These are phyloP conservation scores for Melanogrammus aeglefinus DNA, from an alignment of 2,797 vertebrate genomes.

Conservation along the genomic window DNA sequence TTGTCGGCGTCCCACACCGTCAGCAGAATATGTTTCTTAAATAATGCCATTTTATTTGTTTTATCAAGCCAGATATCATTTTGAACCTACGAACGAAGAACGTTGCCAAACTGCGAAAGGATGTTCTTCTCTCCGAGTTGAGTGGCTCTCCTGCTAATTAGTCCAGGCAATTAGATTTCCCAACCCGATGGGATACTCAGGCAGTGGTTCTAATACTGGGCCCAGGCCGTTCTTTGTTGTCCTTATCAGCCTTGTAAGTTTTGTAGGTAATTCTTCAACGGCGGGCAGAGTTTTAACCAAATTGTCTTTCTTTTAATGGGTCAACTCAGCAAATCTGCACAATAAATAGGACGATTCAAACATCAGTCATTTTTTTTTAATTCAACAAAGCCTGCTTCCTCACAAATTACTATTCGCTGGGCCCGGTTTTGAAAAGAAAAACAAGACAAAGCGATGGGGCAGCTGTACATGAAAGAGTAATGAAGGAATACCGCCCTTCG, in stretches of 20 bases:
- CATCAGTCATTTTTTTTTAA: too few species aligned
- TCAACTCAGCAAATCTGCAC: background rate
- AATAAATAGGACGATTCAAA: background rate
- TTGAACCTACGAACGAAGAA: background rate
- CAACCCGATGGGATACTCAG: background rate
- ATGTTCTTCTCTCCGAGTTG: background rate
- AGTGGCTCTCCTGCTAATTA: background rate
- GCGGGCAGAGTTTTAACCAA: background rate
- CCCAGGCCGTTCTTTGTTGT: background rate
- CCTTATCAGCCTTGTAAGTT: background rate
- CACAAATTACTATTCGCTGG: background rate
- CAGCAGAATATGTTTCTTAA: background rate
- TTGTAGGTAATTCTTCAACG: background rate
- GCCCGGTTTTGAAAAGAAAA: background rate
- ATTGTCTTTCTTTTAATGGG: background rate
- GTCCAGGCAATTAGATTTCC: background rate
- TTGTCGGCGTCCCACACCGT: background rate
- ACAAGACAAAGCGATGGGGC: background rate
- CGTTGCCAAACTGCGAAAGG: background rate
- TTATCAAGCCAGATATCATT: background rate
- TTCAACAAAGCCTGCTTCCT: too few species aligned
- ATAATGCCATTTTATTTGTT: background rate
- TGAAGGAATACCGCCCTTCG: constrained; percentile 2
- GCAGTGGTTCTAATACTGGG: background rate
- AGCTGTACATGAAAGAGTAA: constrained; percentile 5